Evolutionary conservation across 1,140 invertebrate genomes (phyloP).

Genomic region (Araneus ventricosus): DNA sequence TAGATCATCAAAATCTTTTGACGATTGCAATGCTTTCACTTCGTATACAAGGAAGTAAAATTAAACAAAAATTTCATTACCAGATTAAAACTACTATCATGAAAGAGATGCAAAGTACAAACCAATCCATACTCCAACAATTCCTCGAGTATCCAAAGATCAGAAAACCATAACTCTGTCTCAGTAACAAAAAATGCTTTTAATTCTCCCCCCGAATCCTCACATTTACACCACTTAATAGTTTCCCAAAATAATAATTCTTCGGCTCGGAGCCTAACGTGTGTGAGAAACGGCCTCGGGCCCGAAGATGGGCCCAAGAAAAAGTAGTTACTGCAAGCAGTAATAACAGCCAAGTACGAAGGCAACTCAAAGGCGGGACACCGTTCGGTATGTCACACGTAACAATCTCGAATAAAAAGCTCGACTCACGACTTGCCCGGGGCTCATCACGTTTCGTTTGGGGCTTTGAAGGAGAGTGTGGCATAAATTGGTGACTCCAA

Average conservation of each 20-base stretch:
- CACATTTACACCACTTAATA: constrained; percentile 39
- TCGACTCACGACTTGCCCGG: constrained; percentile 53
- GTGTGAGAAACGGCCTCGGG: constrained; percentile 65
- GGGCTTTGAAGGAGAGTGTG: not conserved
- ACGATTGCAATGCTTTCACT: too few relatives aligned
- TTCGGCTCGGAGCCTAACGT: not conserved
- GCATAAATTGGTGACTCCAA: constrained; percentile 65
- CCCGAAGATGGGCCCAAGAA: constrained; percentile 35
- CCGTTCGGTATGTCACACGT: constrained; percentile 65
- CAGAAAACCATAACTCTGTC: not conserved
- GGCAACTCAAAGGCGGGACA: constrained; percentile 55
- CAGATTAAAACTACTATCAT: too few relatives aligned
- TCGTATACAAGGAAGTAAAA: too few relatives aligned
- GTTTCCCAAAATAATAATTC: constrained; percentile 38
- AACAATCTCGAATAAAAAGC: not conserved
- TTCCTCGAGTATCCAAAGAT: not conserved
- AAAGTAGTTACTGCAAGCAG: not conserved
- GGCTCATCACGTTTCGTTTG: constrained; percentile 52
- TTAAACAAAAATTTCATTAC: too few relatives aligned
- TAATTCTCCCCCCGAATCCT: not conserved
- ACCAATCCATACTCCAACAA: too few relatives aligned
- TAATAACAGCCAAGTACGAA: not conserved
- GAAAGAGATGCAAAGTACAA: not conserved
- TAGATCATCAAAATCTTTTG: too few relatives aligned
- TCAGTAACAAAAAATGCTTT: not conserved